These are phyloP conservation scores for Euleptes europaea DNA, from an alignment of 2,113 vertebrate species.

Conservation along the genomic window DNA sequence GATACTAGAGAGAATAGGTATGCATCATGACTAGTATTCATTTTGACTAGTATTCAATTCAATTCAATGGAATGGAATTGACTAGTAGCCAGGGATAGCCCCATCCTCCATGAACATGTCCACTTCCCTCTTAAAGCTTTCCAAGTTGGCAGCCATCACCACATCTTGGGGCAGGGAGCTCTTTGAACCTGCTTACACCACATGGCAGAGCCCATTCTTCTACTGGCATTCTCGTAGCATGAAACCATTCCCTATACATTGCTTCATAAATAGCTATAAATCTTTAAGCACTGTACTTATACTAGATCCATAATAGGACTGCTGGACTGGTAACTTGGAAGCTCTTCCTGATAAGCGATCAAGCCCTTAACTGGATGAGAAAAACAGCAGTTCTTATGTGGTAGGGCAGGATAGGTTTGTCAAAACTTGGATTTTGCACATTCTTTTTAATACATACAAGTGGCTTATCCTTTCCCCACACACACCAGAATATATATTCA, in stretches of 20 bases:
- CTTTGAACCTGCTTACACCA: neutral
- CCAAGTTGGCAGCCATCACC: too few species aligned
- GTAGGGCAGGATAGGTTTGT: conserved; percentile 33
- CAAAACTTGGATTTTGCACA: conserved; percentile 17
- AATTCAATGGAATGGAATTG: too few species aligned
- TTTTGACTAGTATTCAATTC: too few species aligned
- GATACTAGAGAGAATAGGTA: too few species aligned
- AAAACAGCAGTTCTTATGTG: conserved; percentile 25
- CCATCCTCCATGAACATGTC: too few species aligned
- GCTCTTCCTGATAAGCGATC: neutral
- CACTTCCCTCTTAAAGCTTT: too few species aligned
- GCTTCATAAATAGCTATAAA: neutral
- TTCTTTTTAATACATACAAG: conserved; percentile 35
- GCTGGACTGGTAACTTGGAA: neutral
- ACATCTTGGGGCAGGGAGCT: neutral
- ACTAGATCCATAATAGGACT: neutral
- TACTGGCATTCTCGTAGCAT: neutral
- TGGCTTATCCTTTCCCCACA: conserved; percentile 48
- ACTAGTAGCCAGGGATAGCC: too few species aligned
- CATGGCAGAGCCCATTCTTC: neutral
- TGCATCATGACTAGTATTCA: too few species aligned
- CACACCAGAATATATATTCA: neutral
- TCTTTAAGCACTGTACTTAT: neutral
- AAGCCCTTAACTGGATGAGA: conserved; percentile 19
- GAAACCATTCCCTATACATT: too few species aligned